phyloP scores from a whole-genome alignment of 2,888 invertebrate species.

The Podabrus alpinus region DNA sequence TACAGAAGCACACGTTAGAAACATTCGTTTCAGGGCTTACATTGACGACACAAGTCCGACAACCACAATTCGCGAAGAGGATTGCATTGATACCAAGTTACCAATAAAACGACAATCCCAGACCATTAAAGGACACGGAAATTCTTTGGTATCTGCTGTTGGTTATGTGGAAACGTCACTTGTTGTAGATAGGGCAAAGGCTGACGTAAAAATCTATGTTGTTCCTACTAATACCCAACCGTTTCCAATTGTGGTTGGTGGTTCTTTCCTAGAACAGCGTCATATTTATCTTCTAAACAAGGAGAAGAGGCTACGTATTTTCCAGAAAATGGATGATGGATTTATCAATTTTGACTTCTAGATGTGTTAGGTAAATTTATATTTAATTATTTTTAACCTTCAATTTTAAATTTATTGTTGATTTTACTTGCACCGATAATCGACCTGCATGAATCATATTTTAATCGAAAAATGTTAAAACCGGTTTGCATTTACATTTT shows the following conservation, averaged over 20 bases:
- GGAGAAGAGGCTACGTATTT: constrained; percentile 14
- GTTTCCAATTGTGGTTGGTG: constrained; percentile 36
- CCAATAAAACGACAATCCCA: constrained; percentile 27
- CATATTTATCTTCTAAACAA: constrained; percentile 17
- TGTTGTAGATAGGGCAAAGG: constrained; percentile 29
- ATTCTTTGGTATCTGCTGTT: constrained; percentile 25
- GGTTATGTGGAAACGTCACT: constrained; percentile 32
- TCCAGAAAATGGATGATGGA: constrained; percentile 19
- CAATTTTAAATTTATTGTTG: neutral
- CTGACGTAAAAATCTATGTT: constrained; percentile 30
- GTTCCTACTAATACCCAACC: constrained; percentile 36
- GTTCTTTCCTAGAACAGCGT: constrained; percentile 11
- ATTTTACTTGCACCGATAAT: neutral
- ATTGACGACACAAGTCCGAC: constrained; percentile 27
- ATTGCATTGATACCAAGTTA: constrained; percentile 28
- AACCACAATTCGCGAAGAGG: constrained; percentile 35
- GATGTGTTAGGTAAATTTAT: constrained; percentile 20
- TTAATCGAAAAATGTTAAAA: neutral
- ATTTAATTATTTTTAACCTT: neutral
- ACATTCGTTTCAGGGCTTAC: constrained; percentile 27
- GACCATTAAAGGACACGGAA: constrained; percentile 31
- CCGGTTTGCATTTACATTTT: neutral
- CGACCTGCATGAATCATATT: neutral
- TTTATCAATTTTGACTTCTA: constrained; percentile 24
- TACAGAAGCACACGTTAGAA: constrained; percentile 29